Percentiles rank a stretch among this genome's conserved stretches.
Conservation (phyloP, 2,797 vertebrate species). For the Streptopelia turtur region DNA sequence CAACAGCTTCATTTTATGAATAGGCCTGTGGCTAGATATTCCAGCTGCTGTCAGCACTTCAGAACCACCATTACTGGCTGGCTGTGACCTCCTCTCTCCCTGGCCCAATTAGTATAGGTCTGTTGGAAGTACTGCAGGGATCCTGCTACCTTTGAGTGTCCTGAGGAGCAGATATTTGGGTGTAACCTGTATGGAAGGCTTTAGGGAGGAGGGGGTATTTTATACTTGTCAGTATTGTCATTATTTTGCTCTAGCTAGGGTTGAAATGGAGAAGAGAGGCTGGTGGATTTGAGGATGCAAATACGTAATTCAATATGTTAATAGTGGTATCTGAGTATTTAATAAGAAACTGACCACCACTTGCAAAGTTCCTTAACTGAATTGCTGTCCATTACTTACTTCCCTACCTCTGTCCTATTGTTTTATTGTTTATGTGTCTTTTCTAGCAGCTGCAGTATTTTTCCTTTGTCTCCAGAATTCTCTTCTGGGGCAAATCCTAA, state of each 20-base stretch:
- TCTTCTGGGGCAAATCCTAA: background rate
- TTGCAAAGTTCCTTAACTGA: background rate
- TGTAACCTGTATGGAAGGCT: background rate
- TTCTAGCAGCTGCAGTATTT: background rate
- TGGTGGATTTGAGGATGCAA: background rate
- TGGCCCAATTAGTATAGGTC: background rate
- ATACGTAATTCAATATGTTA: background rate
- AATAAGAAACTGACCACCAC: background rate
- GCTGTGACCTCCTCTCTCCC: background rate
- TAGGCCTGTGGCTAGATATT: background rate
- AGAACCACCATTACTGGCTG: background rate
- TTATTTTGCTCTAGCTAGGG: background rate
- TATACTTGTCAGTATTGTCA: background rate
- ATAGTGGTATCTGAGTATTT: background rate
- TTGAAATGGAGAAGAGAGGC: background rate
- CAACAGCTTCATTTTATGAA: background rate
- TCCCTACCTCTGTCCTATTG: background rate
- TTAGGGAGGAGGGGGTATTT: background rate
- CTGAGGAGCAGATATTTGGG: background rate
- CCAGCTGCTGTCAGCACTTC: background rate
- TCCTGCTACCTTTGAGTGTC: background rate
- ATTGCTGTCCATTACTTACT: background rate
- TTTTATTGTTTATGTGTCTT: background rate
- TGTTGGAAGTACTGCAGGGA: background rate
- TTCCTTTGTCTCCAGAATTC: background rate